Percentiles rank a stretch among this genome's conserved stretches.
phyloP scores from a whole-genome alignment of 1,140 invertebrate genomes.

The Matsumurasca onukii region DNA sequence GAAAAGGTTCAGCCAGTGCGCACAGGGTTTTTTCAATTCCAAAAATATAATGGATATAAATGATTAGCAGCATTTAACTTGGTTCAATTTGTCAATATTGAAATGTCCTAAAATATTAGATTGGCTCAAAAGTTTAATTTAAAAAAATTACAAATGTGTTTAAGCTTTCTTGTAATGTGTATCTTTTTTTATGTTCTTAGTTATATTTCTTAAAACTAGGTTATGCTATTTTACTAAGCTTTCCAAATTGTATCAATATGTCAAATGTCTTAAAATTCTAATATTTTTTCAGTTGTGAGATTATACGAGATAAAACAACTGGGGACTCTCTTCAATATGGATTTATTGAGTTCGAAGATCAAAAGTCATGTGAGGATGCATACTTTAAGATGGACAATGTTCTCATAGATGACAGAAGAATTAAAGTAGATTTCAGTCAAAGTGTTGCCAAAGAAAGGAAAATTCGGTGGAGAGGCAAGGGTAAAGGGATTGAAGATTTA shows the following conservation, averaged over 20 bases:
- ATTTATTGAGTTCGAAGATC: conserved; percentile 97
- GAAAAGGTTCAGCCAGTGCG: no score
- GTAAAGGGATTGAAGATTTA: conserved; percentile 61
- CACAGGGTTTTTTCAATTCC: no score
- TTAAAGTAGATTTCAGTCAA: conserved; percentile 99
- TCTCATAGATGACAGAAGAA: conserved; percentile 95
- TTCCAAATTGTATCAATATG: background rate
- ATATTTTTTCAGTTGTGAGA: conserved; percentile 81
- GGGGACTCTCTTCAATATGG: conserved; percentile 98
- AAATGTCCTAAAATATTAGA: no score
- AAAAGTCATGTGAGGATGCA: conserved; percentile 94
- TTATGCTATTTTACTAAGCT: background rate
- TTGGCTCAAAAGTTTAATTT: no score
- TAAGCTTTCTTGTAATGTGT: no score
- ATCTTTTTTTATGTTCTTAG: no score
- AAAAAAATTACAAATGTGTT: no score
- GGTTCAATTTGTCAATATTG: no score
- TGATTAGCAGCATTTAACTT: no score
- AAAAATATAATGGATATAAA: no score
- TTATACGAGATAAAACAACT: conserved; percentile 92
- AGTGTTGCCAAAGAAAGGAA: conserved; percentile 91
- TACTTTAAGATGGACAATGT: conserved; percentile 99
- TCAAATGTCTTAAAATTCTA: conserved; percentile 23
- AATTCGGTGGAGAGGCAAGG: conserved; percentile 89
- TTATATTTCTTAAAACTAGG: no score